Evolutionary conservation across 2,888 invertebrate genomes (phyloP).

Genomic region (Synergus umbraculus): DNA sequence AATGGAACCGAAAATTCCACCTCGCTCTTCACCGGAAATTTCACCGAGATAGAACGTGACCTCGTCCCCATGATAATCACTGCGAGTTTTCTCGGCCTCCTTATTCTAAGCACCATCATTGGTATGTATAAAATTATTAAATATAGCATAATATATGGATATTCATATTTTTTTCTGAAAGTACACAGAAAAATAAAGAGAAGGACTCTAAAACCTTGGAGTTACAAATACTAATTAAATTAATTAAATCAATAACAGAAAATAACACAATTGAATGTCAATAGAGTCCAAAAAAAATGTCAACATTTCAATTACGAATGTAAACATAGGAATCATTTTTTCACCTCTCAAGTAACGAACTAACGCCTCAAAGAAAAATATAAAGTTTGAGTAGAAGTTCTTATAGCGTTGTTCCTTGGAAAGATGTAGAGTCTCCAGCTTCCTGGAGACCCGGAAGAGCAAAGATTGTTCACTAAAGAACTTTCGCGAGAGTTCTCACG

Average conservation of each 20-base stretch:
- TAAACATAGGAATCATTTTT: background rate
- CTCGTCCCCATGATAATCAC: conserved; percentile 61
- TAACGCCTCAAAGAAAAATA: conserved; percentile 13
- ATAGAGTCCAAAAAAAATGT: no score
- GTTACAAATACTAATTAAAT: no score
- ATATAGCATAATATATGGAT: background rate
- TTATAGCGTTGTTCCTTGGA: conserved; percentile 2
- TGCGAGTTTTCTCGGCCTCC: conserved; percentile 63
- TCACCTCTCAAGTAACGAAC: background rate
- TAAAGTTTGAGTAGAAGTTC: conserved; percentile 12
- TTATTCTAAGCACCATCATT: conserved; percentile 66
- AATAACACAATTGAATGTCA: no score
- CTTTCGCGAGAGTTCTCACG: conserved; percentile 14
- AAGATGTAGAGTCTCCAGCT: background rate
- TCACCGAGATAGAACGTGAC: conserved; percentile 57
- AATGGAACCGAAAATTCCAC: conserved; percentile 58
- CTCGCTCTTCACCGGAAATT: conserved; percentile 45
- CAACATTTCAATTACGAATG: no score
- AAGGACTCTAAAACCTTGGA: background rate
- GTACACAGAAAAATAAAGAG: background rate
- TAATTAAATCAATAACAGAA: no score
- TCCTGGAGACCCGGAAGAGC: conserved; percentile 20
- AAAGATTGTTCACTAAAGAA: conserved; percentile 24
- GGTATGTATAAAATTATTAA: conserved; percentile 57
- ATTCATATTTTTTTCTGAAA: background rate